These are phyloP conservation scores for Spatula clypeata DNA, from an alignment of 2,797 vertebrate genomes.

Conservation along the genomic window DNA sequence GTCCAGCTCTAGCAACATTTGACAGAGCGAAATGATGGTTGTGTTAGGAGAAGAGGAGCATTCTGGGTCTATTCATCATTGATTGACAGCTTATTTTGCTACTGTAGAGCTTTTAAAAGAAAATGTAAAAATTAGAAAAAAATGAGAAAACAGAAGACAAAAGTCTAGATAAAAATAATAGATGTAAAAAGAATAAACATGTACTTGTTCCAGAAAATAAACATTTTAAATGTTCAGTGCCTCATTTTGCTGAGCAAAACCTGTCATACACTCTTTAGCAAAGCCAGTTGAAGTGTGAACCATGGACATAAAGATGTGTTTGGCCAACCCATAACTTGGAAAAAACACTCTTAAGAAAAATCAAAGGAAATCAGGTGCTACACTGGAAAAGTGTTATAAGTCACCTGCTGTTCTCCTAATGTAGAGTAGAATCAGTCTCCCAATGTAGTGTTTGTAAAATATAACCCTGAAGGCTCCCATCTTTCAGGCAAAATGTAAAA, in stretches of 20 bases:
- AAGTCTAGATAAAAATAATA: not conserved
- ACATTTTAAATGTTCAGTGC: not conserved
- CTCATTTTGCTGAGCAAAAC: not conserved
- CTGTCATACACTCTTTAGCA: not conserved
- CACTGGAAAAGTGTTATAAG: not conserved
- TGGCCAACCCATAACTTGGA: not conserved
- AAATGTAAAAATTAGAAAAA: not conserved
- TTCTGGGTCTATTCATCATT: not conserved
- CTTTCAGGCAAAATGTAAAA: slow-evolving; percentile 51
- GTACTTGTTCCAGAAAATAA: not conserved
- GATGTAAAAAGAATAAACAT: not conserved
- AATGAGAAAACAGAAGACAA: not conserved
- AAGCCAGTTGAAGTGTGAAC: not conserved
- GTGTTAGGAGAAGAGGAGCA: not conserved
- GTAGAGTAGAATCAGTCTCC: not conserved
- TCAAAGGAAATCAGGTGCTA: not conserved
- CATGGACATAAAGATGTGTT: not conserved
- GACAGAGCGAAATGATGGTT: not conserved
- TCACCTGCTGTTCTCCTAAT: not conserved
- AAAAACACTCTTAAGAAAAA: not conserved
- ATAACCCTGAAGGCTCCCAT: slow-evolving; percentile 11
- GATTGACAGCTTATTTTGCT: not conserved
- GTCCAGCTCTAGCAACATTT: not conserved
- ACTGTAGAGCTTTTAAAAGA: not conserved
- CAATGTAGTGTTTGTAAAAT: not conserved